Base-by-base conservation (phyloP, 1,140 invertebrate genomes). In the Drosophila rhopaloa region DNA sequence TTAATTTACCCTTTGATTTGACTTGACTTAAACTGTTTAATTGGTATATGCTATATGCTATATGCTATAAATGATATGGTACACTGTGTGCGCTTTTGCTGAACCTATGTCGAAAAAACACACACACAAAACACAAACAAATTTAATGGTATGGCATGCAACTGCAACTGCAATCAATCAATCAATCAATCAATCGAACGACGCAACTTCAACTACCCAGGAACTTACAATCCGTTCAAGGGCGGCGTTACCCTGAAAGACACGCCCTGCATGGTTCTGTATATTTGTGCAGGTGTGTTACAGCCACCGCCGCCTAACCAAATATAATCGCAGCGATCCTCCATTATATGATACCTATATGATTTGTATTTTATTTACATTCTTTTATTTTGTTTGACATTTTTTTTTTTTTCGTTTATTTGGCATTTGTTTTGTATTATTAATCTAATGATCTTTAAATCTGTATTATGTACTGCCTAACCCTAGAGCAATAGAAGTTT, bases 201-300 rank as follows among this genome's bases (percentile, higher is more conserved):
- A 57, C 46, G 37, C 58, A 51, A 59, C 53, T 59, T 55, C 62
- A 43, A 60, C 67, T 24, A n/a, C 72, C 19, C 76, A 90, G 74
- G 63, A 73, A 75, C 55, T 9, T 67, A 40, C 55, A 29, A 54
- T 61, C 56, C 16, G 37, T 58, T 46, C 62, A 78, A 73, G 79
- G 73, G 76, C 72, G 57, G 75, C 66, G 72, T 78, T 79, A 80
- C 62, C 84, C 57, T 76, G 58, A 79, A 76, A 66, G 85, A 90
- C 55, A 68, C 78, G 56, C 86, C 79, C 76, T 92, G 91, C 91
- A 81, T 91, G 83, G 72, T 92, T 72, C 82, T 92, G 60, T 90
- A 80, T 84, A 86, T 92, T 70, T 92, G 91, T 80, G 56, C 82
- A 92, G 91, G 91, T 92, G 86, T 90, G 91, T 92, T 86, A 51